Base-by-base conservation (phyloP, 2,888 invertebrate species). In the Empis stercorea region DNA sequence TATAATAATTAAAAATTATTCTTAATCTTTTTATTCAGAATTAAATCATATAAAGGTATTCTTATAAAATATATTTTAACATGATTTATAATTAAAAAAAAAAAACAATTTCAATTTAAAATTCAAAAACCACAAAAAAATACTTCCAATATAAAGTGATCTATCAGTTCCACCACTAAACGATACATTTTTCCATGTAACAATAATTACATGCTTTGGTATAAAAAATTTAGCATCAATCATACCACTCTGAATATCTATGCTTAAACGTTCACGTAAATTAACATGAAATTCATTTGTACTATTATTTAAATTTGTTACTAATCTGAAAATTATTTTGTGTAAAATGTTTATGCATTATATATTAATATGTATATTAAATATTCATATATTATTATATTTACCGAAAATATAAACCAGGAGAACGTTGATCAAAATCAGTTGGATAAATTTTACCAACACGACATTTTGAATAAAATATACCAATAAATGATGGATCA, bases 181-280 rank as follows among this genome's bases (percentile, higher is more conserved):
- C 0, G 88, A 84, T 71, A 93, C 81, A 65, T 94, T 92, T 65
- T 87, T 87, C 94, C 94, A 94, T 0, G 93, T 94, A 44, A 87
- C 78, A 44, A 89, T 84, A 44, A 87, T 71, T 1, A 81, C 86
- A 60, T 89, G 89, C 60, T 89, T 87, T 0, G 93, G 89, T 53
- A 79, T 76, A 68, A 94, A 94, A 7, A 81, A 80, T 38, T 86
- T 83, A 0, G 89, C 80, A 0, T 93, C 93, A 23, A 88, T 84
- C n/a, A 93, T 87, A 11, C 88, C 88, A 56, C 84, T 78, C 36
- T 86, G 76, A 46, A 89, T 80, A 60, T 89, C 88, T 85, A 87
- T 86, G 49, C 78, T 84, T 0, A 86, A 55, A 37, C 87, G 73
- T 62, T 87, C 87, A 27, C 85, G 72, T 66, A 87, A 75, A 65